phyloP scores from a whole-genome alignment of 2,113 vertebrate genomes.

The Cyphomyrus plagiostoma region DNA sequence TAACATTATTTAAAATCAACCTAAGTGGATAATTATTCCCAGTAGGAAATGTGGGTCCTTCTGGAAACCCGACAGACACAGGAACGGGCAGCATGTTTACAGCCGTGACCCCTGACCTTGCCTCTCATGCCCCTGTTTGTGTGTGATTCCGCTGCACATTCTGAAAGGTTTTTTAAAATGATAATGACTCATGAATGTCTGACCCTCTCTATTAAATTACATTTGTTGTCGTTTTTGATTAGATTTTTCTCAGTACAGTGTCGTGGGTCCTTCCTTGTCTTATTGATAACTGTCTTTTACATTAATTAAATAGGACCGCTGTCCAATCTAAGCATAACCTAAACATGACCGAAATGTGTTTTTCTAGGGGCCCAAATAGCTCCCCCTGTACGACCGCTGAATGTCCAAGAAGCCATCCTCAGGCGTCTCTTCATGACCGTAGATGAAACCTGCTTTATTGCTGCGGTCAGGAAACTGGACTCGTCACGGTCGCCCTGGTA shows the following conservation, averaged over 20 bases:
- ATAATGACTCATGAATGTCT: background rate
- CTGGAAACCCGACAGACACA: background rate
- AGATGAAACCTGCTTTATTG: background rate
- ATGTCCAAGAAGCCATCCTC: background rate
- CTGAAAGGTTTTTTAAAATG: background rate
- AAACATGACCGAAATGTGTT: background rate
- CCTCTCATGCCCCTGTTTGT: background rate
- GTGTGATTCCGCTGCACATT: background rate
- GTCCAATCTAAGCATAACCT: background rate
- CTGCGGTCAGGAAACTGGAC: background rate
- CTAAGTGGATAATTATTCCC: constrained; percentile 18
- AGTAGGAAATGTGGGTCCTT: constrained; percentile 4
- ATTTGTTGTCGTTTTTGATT: background rate
- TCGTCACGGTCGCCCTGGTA: background rate
- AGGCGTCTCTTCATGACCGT: background rate
- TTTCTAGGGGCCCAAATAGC: background rate
- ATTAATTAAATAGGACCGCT: background rate
- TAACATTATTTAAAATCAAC: constrained; percentile 18
- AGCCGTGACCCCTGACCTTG: background rate
- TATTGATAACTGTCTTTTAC: background rate
- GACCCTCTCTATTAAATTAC: background rate
- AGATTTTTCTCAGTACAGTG: background rate
- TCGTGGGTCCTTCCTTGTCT: background rate
- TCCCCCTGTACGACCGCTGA: background rate
- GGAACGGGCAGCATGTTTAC: background rate